Conservation (phyloP, 2,888 invertebrate species). For the Oligia fasciuncula region DNA sequence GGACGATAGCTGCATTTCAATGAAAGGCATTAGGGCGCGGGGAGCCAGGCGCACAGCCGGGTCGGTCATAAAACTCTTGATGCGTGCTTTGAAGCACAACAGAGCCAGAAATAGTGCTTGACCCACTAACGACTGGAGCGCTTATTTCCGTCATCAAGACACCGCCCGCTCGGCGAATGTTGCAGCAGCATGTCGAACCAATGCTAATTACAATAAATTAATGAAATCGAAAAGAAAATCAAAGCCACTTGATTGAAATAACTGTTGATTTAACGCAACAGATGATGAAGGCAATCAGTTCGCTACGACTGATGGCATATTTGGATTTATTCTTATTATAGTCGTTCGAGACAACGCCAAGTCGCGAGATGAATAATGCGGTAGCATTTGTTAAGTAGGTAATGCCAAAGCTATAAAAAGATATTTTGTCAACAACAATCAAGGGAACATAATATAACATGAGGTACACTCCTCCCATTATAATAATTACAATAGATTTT, state of each 20-base stretch:
- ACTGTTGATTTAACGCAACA: slow-evolving; percentile 39
- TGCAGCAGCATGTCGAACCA: slow-evolving; percentile 71
- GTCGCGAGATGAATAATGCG: slow-evolving; percentile 63
- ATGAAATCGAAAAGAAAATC: slow-evolving; percentile 64
- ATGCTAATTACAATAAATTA: slow-evolving; percentile 77
- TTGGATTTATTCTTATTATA: slow-evolving; percentile 63
- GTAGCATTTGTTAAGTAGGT: slow-evolving; percentile 62
- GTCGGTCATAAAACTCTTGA: slow-evolving; percentile 80
- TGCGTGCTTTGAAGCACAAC: slow-evolving; percentile 84
- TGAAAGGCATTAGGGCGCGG: slow-evolving; percentile 74
- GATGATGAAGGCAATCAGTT: slow-evolving; percentile 34
- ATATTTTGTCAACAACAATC: slow-evolving; percentile 55
- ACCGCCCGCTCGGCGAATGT: slow-evolving; percentile 74
- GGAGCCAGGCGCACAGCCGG: slow-evolving; percentile 72
- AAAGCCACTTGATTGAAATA: slow-evolving; percentile 18
- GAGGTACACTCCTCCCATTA: slow-evolving; percentile 18
- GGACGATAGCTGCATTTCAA: slow-evolving; percentile 70
- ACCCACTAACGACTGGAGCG: slow-evolving; percentile 89
- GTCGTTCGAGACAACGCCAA: slow-evolving; percentile 61
- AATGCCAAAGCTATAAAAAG: slow-evolving; percentile 67
- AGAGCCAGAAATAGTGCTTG: slow-evolving; percentile 88
- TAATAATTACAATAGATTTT: slow-evolving; percentile 44
- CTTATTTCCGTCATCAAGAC: slow-evolving; percentile 89
- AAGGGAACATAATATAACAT: slow-evolving; percentile 31
- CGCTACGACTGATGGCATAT: slow-evolving; percentile 34